Percentiles rank a stretch among this genome's conserved stretches.
These are phyloP conservation scores for Eudyptes chrysolophus DNA, from an alignment of 2,113 vertebrate species.

Conservation along the genomic window DNA sequence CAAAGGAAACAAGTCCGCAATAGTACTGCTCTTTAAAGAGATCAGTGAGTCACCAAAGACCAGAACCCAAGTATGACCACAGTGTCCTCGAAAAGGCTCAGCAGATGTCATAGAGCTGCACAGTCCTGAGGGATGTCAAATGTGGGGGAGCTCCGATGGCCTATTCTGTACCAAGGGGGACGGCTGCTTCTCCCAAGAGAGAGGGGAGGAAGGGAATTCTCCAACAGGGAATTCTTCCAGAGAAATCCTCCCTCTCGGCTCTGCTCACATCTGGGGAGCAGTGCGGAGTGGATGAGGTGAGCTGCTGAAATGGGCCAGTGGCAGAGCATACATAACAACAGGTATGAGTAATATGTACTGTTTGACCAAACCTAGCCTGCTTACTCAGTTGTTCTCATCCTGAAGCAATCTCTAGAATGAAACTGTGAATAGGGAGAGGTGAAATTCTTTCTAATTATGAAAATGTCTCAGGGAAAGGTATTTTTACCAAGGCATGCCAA, in stretches of 20 bases:
- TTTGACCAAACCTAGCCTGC: neutral
- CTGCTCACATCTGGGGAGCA: neutral
- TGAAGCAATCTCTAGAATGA: conserved; percentile 16
- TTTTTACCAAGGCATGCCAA: conserved; percentile 13
- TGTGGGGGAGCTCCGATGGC: neutral
- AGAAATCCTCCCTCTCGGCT: neutral
- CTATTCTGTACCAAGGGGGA: neutral
- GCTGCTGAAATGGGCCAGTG: neutral
- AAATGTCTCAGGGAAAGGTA: conserved; percentile 21
- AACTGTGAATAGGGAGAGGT: neutral
- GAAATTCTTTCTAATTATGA: conserved; percentile 51
- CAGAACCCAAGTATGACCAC: neutral
- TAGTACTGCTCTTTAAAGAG: neutral
- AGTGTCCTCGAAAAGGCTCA: neutral
- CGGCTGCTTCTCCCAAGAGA: neutral
- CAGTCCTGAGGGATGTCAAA: neutral
- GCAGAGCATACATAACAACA: neutral
- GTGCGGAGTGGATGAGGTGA: neutral
- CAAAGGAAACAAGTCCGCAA: neutral
- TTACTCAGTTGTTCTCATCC: neutral
- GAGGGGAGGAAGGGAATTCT: neutral
- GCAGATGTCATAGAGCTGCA: neutral
- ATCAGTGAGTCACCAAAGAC: neutral
- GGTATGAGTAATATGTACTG: neutral
- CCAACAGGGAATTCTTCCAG: neutral